Conservation (phyloP, 1,140 invertebrate genomes). For the Caerostris extrusa region DNA sequence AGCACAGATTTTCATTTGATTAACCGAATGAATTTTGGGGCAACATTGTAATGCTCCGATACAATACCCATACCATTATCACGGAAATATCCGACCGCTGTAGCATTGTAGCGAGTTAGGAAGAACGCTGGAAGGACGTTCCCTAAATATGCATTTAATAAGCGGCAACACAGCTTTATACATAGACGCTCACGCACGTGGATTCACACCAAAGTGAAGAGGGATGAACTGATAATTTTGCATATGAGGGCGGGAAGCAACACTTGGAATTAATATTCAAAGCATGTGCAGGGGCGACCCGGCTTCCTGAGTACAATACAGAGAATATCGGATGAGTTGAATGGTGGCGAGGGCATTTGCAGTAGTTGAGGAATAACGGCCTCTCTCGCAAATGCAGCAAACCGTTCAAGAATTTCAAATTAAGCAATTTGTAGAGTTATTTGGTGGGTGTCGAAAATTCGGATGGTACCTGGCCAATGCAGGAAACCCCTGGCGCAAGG, state of each 20-base stretch:
- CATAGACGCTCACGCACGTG: not conserved
- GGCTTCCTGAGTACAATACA: not conserved
- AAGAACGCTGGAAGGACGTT: not conserved
- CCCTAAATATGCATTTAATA: conserved; percentile 26
- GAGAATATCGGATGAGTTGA: conserved; percentile 14
- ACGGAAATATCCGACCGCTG: not conserved
- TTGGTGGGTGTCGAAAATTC: conserved; percentile 38
- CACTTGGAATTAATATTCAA: conserved; percentile 36
- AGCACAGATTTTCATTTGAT: not conserved
- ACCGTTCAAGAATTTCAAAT: conserved; percentile 54
- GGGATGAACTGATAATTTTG: conserved; percentile 35
- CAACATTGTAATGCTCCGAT: not conserved
- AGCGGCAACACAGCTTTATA: conserved; percentile 4
- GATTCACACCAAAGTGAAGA: conserved; percentile 22
- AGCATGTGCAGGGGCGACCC: conserved; percentile 2
- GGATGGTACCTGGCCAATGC: not conserved
- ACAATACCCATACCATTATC: conserved; percentile 2
- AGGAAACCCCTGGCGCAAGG: conserved; percentile 25
- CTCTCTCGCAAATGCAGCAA: conserved; percentile 7
- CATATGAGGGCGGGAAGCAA: conserved; percentile 7
- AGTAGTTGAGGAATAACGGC: conserved; percentile 17
- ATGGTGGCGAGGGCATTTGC: conserved; percentile 8
- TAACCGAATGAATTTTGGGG: not conserved
- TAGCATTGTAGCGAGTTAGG: not conserved
- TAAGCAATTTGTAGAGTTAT: conserved; percentile 48